Base-by-base conservation (phyloP, 2,113 vertebrate species). In the Speoplatyrhinus poulsoni region DNA sequence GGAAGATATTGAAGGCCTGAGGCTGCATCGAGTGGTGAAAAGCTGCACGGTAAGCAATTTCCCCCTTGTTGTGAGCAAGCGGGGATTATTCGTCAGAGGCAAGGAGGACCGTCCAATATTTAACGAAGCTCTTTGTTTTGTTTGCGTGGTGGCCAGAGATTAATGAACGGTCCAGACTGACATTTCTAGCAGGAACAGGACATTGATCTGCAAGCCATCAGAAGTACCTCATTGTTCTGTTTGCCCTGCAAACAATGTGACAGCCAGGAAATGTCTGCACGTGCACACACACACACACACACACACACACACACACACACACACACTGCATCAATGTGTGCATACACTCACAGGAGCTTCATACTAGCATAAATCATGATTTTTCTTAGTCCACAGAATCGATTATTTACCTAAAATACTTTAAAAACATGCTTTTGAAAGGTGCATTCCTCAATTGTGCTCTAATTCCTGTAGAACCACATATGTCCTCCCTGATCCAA, bases 161-260 rank as follows among this genome's bases (percentile, higher is more conserved):
- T 86, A 91, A 90, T 89, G 84, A 88, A 87, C 70, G 74, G 79
- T 69, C 61, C 33, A 71, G 76, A 79, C 63, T 89, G 88, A 89
- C 87, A 90, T 91, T 91, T 90, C 63, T 80, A 87, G 71, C 79
- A 83, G 76, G 75, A 86, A n/a, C n/a, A 85, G 70, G 84, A 85
- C 85, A 77, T 85, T 84, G 87, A 89, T 90, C 89, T 68, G 70
- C 56, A 48, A 60, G 75, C 65, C 64, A 84, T 79, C 67, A 82
- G 77, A 85, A 84, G 79, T 78, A 85, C 73, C 75, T 83, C 75
- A 76, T 88, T 80, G 76, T 89, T 79, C 74, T 80, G 81, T 85
- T 89, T 85, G 77, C 81, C 52, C 48, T 60, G 79, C 73, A 81
- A 78, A 90, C 83, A 85, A 80, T 75, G n/a, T 72, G 60, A 70